Evolutionary conservation across 1,140 invertebrate species (phyloP), one percentile per base, ranked within the genome.

Genomic region (Zaprionus inermis): DNA sequence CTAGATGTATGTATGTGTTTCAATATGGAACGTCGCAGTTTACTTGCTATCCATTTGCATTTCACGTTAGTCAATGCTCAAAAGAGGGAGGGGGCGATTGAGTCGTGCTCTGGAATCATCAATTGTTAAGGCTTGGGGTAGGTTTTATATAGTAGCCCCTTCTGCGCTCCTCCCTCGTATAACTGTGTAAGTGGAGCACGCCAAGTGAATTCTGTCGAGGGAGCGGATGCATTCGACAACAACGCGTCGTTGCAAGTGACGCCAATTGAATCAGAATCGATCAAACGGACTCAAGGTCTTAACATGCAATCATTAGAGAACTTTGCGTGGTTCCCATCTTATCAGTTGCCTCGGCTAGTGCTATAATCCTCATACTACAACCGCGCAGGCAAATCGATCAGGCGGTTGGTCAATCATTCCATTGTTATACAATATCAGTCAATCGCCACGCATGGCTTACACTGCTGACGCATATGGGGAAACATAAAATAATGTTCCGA

Each of bases 11-110:
- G 44, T 49, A 0, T 49, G 18, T 49, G 20, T 22, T 7, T 18
- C 18, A 18, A 22, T 49, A 22, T 38, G 11, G 14, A 82, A 88
- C 69, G 76, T 64, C 72, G 79, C 82, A 65, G 56, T 77, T 69
- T 65, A 68, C n/a, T 52, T n/a, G 55, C 20, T 44, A 16, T 46
- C 36, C 78, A 86, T 86, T 86, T 86, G 72, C 84, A 89, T 88
- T 36, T 60, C 51, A 46, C 24, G 63, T 59, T 58, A 55, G 46
- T 38, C 49, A 51, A 28, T 28, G 5, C 24, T 28, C 0, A n/a
- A n/a, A n/a, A n/a, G 3, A 24, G 24, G 24, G 24, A 0, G 24
- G 24, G 5, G n/a, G n/a, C 46, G 59, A 24, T 22, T 7, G 32
- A 36, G 46, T 18, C 32, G 30, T 14, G 18, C 32, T 69, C 46